phyloP scores from a whole-genome alignment of 2,797 vertebrate genomes.

The Melanotaenia pygmaea region DNA sequence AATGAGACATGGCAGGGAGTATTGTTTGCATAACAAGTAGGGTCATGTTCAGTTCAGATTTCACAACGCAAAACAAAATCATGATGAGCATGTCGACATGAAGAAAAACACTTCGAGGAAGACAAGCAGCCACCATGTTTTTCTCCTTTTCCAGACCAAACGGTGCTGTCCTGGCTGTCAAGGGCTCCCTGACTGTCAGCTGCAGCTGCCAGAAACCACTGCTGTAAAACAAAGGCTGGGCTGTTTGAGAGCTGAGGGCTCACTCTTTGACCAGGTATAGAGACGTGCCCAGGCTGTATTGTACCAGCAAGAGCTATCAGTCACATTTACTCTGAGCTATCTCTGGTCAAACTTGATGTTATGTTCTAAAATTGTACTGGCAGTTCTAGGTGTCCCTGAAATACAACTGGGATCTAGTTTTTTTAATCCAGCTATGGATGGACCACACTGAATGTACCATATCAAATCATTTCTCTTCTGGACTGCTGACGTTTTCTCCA shows the following conservation, averaged over 20 bases:
- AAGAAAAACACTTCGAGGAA: constrained; percentile 55
- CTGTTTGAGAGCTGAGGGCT: constrained; percentile 24
- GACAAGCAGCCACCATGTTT: constrained; percentile 55
- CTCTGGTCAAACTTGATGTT: constrained; percentile 6
- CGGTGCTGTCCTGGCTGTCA: constrained; percentile 58
- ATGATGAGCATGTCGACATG: constrained; percentile 41
- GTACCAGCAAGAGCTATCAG: background rate
- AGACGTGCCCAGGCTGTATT: constrained; percentile 1
- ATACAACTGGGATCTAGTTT: constrained; percentile 21
- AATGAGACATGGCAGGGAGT: constrained; percentile 61
- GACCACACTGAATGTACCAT: constrained; percentile 19
- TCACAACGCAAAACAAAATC: constrained; percentile 54
- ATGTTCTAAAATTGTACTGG: constrained; percentile 3
- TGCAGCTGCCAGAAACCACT: constrained; percentile 52
- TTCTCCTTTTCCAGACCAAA: constrained; percentile 45
- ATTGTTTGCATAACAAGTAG: constrained; percentile 68
- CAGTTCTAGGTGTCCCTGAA: constrained; percentile 16
- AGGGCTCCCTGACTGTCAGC: constrained; percentile 44
- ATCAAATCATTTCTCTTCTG: constrained; percentile 10
- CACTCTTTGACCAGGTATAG: constrained; percentile 25
- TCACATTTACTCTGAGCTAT: constrained; percentile 3
- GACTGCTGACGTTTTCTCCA: constrained; percentile 41
- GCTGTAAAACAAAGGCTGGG: constrained; percentile 44
- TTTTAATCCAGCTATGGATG: constrained; percentile 16
- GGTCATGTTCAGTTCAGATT: constrained; percentile 68